Evolutionary conservation across 2,113 vertebrate genomes (phyloP), one percentile per base, ranked within the genome.

Genomic region (Propithecus coquereli): DNA sequence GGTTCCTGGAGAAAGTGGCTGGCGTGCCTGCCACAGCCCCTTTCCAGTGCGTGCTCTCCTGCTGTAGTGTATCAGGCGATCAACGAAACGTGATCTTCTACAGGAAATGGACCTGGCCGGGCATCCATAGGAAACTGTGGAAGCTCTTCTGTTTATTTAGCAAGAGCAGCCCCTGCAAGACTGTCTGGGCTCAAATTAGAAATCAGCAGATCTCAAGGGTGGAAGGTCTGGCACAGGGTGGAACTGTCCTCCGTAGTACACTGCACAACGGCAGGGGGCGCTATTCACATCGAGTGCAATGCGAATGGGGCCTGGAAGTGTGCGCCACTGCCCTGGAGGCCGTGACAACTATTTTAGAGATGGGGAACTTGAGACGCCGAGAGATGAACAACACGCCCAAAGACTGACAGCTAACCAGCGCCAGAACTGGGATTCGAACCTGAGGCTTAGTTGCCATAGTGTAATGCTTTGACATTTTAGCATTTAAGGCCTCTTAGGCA

Each of bases 241-340:
- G 65, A n/a, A 65, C 25, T 22, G 2, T 47, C 27, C 8, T 17
- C 3, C 2, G 27, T 2, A 12, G 7, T 30, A 7, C 14, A n/a
- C 22, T 7, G 1, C 54, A 45, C 22, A 2, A 1, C 57, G 18
- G 30, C 30, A 71, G 89, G 16, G 45, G 70, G 40, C 1, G 0
- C 83, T 74, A 2, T n/a, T 79, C 40, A 1, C 16, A 45, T 11
- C n/a, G 20, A 3, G 17, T 8, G 1, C 2, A 1, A 5, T 1
- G 52, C 11, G 34, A 22, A 3, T 2, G 2, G 37, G 37, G 17
- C 66, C 43, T 0, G 23, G 50, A 34, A 8, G 50, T 61, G 59
- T 70, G 45, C 37, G 10, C 45, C 37, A 1, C 40, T 12, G 30
- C 4, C 6, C 32, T 11, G 10, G 20, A 50, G 30, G n/a, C 5